Evolutionary conservation across 2,797 vertebrate genomes (phyloP).

Genomic region (Petrocephalus schoutedeni): DNA sequence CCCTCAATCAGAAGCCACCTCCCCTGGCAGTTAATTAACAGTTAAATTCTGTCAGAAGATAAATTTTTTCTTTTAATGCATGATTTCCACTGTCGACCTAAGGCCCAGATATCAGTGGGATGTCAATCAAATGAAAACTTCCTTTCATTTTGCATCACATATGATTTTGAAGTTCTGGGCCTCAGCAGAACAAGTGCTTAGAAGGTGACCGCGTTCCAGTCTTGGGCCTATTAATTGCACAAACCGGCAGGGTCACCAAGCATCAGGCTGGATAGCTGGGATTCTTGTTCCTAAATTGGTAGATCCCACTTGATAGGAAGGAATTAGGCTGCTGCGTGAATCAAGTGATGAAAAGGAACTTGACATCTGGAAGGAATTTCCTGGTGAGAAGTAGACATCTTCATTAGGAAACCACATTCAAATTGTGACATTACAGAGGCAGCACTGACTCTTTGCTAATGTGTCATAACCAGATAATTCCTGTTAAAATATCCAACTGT

Average conservation of each 20-base stretch:
- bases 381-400: conserved; percentile 37
- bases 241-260: conserved; percentile 29
- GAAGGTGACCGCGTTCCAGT: conserved; percentile 30
- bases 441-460: conserved; percentile 10
- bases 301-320: conserved; percentile 43
- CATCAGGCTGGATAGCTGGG: conserved; percentile 36
- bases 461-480: not conserved
- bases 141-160: not conserved
- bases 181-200: conserved; percentile 34
- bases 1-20: not conserved
- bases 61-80: conserved; percentile 22
- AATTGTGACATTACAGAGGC: conserved; percentile 35
- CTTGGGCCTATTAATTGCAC: conserved; percentile 28
- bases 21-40: conserved; percentile 7
- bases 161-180: conserved; percentile 9
- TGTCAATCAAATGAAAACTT: conserved; percentile 22
- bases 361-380: conserved; percentile 50
- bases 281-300: conserved; percentile 36
- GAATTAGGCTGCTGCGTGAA: conserved; percentile 46
- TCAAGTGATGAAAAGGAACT: conserved; percentile 45
- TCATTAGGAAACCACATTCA: conserved; percentile 45
- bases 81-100: conserved; percentile 16
- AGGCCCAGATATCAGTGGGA: conserved; percentile 32
- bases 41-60: conserved; percentile 9
- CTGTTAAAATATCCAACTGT: conserved; percentile 4